Conservation (phyloP, 2,888 invertebrate species). For the Eupithecia dodoneata region DNA sequence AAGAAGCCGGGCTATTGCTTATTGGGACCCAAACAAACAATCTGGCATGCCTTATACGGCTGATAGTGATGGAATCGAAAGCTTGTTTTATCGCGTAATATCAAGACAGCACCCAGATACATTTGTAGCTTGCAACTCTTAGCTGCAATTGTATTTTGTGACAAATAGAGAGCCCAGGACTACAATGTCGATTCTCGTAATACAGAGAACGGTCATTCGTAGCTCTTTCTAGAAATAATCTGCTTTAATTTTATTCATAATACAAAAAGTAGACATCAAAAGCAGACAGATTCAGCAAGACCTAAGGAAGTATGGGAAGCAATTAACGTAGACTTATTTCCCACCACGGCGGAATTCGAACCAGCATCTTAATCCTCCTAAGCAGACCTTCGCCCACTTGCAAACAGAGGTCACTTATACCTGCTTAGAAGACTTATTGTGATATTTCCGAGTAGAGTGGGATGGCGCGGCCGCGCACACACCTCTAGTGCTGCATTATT, state of each 20-base stretch:
- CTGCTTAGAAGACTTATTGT: neutral
- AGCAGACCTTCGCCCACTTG: neutral
- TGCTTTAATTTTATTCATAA: neutral
- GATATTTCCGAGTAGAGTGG: neutral
- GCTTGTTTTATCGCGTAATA: neutral
- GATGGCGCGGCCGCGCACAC: neutral
- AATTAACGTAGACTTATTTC: neutral
- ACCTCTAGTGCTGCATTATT: slow-evolving; percentile 42
- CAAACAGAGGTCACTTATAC: neutral
- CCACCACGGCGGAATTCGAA: neutral
- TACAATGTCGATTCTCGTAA: neutral
- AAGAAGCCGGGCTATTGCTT: neutral
- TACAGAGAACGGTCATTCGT: neutral
- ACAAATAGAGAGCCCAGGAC: no score
- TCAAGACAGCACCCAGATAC: neutral
- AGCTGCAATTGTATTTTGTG: no score
- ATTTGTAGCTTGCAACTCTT: no score
- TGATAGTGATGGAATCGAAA: neutral
- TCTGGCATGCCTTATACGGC: neutral
- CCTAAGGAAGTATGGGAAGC: neutral
- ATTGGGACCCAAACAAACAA: neutral
- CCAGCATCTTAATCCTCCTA: neutral
- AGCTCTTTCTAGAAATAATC: neutral
- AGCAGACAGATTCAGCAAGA: neutral
- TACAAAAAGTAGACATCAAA: neutral